Evolutionary conservation across 2,888 invertebrate species (phyloP).

Genomic region (Anodontia alba): DNA sequence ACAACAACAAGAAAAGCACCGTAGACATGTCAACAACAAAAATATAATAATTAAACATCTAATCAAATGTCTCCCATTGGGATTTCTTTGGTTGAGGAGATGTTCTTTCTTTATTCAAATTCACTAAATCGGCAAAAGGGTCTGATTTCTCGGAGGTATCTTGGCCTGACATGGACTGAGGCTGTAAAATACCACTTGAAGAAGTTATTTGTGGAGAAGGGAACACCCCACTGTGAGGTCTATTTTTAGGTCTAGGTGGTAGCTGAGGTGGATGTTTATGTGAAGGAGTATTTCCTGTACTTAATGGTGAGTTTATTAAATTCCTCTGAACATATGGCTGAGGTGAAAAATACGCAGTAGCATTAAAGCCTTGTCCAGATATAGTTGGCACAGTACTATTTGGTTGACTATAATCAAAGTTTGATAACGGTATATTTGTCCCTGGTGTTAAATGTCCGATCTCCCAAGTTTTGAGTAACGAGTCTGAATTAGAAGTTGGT

Average conservation of each 20-base stretch:
- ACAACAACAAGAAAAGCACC: too few relatives aligned
- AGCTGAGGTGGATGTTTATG: conserved; percentile 18
- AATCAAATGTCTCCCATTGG: conserved; percentile 67
- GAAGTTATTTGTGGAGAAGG: not conserved
- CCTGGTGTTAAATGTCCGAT: conserved; percentile 58
- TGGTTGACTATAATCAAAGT: not conserved
- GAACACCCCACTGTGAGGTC: conserved; percentile 10
- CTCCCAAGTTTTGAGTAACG: conserved; percentile 67
- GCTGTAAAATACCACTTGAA: conserved; percentile 16
- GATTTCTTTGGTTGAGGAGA: conserved; percentile 26
- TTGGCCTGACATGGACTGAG: not conserved
- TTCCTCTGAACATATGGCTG: conserved; percentile 1
- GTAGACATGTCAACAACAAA: too few relatives aligned
- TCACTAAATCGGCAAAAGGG: conserved; percentile 56
- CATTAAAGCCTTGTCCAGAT: not conserved
- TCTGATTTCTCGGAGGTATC: conserved; percentile 40
- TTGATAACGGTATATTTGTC: conserved; percentile 18
- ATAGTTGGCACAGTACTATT: not conserved
- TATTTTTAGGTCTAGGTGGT: conserved; percentile 38
- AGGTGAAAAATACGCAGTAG: conserved; percentile 3
- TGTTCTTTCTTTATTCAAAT: conserved; percentile 18
- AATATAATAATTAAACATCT: not conserved
- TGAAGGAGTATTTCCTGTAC: not conserved
- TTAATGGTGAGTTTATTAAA: not conserved
- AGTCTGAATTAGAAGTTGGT: conserved; percentile 41